Base-by-base conservation (phyloP, 2,888 invertebrate genomes). In the Ectobius pallidus region DNA sequence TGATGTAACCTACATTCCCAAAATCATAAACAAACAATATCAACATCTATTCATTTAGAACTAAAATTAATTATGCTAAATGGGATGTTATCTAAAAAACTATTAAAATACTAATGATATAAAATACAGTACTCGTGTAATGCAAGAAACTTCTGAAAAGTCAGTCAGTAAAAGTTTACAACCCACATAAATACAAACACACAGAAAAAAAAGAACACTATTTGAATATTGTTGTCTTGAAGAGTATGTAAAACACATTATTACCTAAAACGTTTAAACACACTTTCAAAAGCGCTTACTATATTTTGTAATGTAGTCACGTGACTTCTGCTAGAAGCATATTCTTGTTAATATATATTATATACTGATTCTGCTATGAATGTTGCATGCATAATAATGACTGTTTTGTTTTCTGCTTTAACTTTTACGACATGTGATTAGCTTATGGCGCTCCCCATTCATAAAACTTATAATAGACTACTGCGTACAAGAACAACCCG, bases 171-270 rank as follows among this genome's bases (percentile, higher is more conserved):
- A 70, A 70, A 44, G 25, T 61, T 70, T 61, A 70, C 58, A 70
- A 70, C 44, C 44, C 71, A 74, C 72, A 72, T 72, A 69, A 69
- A 61, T 72, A 72, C 72, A 68, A 72, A 69, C 72, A 72, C 58
- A 69, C 69, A 72, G 68, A 49, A 69, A 72, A n/a, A n/a, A 72
- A 69, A 69, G 34, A 69, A 65, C 30, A 58, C 58, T 58, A 58
- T 58, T 1, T 58, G 58, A 58, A 58, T 58, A 58, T 52, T 52
- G 52, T 52, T 52, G 52, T 52, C 52, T 52, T 25, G 52, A 52
- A 52, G 61, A 70, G 30, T 70, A 70, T 71, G 71, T 63, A 71
- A 71, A 71, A 71, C 71, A 71, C 52, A 52, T 44, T 71, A 71
- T 71, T 32, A 71, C 39, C 46, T 65, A 65, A 65, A 65, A 65